A percentile compares a stretch with the other conserved stretches of the same genome.
These are phyloP conservation scores for Caloenas nicobarica DNA, from an alignment of 2,113 vertebrate species.

Conservation along the genomic window DNA sequence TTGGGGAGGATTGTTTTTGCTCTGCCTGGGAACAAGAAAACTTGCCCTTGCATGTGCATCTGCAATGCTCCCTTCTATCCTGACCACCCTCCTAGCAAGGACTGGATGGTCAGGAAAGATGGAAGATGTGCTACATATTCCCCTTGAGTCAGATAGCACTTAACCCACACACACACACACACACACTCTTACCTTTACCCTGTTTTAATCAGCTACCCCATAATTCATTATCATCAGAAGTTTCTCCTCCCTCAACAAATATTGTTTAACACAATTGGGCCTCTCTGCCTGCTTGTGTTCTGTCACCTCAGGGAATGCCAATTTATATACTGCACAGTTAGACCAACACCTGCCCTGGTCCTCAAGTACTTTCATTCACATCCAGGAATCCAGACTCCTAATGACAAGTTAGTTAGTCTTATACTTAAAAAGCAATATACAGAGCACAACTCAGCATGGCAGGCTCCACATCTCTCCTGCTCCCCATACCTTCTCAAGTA, in stretches of 20 bases:
- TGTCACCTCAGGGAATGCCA: not conserved
- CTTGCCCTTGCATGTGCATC: not conserved
- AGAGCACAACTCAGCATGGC: not conserved
- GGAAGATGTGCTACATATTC: not conserved
- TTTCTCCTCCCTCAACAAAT: conserved; percentile 23
- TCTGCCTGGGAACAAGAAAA: not conserved
- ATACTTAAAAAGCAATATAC: not conserved
- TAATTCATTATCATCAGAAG: not conserved
- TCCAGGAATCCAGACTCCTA: not conserved
- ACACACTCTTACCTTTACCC: not conserved
- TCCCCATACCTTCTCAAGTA: not conserved
- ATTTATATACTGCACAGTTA: not conserved
- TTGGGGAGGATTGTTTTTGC: not conserved
- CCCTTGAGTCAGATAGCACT: not conserved
- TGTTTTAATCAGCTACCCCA: not conserved
- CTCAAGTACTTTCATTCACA: not conserved
- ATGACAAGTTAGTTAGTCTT: not conserved
- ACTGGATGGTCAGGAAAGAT: not conserved
- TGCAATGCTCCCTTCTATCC: not conserved
- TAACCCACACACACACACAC: fast-evolving
- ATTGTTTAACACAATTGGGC: not conserved
- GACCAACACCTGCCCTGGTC: not conserved
- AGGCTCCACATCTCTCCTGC: not conserved
- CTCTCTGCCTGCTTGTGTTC: not conserved
- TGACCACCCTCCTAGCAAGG: not conserved